Evolutionary conservation across 53 echinoderm and acorn worm species (phyloP).

Genomic region (Temnopleurus reevesii): DNA sequence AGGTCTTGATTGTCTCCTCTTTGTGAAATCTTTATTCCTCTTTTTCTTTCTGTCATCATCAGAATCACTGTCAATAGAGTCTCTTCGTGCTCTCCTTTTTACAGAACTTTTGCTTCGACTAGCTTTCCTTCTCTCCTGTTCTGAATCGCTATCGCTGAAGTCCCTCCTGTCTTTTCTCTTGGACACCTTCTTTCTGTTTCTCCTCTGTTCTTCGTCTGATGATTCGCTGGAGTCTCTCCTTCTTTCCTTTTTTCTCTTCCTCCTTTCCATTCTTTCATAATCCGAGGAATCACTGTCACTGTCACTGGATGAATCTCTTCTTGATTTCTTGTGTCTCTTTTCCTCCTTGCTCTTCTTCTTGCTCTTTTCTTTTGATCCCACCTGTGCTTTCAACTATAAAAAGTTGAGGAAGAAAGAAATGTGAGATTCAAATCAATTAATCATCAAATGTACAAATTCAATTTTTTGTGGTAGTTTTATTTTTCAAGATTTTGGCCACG

Average conservation of each 20-base stretch:
- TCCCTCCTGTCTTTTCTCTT: constrained; percentile 18
- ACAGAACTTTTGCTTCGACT: background rate
- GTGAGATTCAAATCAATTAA: too few species aligned
- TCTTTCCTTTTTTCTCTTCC: constrained; percentile 25
- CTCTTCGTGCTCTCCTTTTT: constrained; percentile 6
- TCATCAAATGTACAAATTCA: too few species aligned
- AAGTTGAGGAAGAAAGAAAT: too few species aligned
- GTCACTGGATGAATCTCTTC: constrained; percentile 32
- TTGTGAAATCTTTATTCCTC: background rate
- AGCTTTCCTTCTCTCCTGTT: constrained; percentile 28
- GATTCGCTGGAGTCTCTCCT: constrained; percentile 17
- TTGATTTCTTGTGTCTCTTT: constrained; percentile 73
- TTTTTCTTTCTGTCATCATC: constrained; percentile 43
- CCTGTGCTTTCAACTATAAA: constrained; percentile 76
- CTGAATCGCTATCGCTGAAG: constrained; percentile 10
- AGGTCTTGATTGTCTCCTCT: background rate
- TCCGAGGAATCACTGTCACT: constrained; percentile 42
- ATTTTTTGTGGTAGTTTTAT: too few species aligned
- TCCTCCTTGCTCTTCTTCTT: constrained; percentile 72
- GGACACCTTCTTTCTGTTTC: background rate
- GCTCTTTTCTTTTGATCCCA: constrained; percentile 62
- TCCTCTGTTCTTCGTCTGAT: constrained; percentile 39
- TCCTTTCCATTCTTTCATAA: constrained; percentile 3
- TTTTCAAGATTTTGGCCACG: too few species aligned
- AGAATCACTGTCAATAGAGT: constrained; percentile 3